Evolutionary conservation across 2,113 vertebrate species (phyloP).

Genomic region (Mus pahari): DNA sequence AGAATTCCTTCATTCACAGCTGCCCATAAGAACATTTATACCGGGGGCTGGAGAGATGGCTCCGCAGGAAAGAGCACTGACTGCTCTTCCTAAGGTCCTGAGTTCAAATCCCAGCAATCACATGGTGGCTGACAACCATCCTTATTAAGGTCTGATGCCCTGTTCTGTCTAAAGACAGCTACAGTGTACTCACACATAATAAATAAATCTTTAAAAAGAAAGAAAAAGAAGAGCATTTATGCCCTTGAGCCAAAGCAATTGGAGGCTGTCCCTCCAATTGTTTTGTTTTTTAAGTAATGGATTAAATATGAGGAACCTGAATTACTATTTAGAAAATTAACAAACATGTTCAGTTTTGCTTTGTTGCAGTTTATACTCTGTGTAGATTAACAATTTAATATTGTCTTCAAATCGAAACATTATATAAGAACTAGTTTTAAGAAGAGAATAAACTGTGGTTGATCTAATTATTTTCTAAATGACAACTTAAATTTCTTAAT

Average conservation of each 20-base stretch:
- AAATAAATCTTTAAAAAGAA: too few species aligned
- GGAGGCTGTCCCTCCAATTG: background rate
- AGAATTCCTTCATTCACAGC: background rate
- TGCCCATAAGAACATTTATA: background rate
- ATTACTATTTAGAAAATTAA: background rate
- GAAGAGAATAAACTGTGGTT: conserved; percentile 24
- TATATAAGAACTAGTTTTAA: background rate
- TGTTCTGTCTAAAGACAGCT: too few species aligned
- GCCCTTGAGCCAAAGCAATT: background rate
- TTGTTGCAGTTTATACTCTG: background rate
- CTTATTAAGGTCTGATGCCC: too few species aligned
- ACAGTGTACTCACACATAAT: too few species aligned
- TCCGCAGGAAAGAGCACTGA: too few species aligned
- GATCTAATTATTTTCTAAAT: conserved; percentile 9
- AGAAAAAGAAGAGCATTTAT: background rate
- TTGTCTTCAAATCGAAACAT: background rate
- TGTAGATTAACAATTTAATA: background rate
- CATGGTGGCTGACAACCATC: too few species aligned
- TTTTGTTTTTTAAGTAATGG: background rate
- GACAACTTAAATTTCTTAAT: background rate
- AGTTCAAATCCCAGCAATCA: too few species aligned
- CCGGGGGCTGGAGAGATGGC: background rate
- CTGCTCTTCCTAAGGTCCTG: too few species aligned
- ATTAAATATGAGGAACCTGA: conserved; percentile 13
- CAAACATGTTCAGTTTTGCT: conserved; percentile 20